Percentiles rank a stretch among this genome's conserved stretches.
These are phyloP conservation scores for Pandemis heparana DNA, from an alignment of 2,888 invertebrate genomes.

Conservation along the genomic window DNA sequence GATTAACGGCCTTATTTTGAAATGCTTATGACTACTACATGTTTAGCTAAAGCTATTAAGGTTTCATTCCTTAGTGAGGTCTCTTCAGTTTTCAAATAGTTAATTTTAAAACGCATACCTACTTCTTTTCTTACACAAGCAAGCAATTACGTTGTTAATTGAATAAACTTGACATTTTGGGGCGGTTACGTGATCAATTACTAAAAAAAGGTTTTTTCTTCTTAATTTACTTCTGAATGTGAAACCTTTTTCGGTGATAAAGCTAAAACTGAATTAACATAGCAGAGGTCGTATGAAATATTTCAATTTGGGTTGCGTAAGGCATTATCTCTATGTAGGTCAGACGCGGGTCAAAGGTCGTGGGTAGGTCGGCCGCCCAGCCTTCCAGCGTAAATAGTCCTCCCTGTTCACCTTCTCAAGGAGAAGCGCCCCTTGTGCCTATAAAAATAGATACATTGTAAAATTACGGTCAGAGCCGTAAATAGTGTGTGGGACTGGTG, in stretches of 20 bases:
- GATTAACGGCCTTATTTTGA: not conserved
- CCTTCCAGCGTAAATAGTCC: slow-evolving; percentile 58
- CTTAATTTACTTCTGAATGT: not conserved
- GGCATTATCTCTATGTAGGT: slow-evolving; percentile 81
- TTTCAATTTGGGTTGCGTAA: slow-evolving; percentile 58
- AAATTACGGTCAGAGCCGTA: slow-evolving; percentile 19
- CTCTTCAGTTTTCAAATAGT: not conserved
- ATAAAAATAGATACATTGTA: slow-evolving; percentile 35
- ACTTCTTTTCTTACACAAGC: too few species aligned
- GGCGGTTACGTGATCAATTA: not conserved
- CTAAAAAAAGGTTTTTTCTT: not conserved
- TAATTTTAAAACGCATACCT: too few species aligned
- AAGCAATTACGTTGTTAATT: too few species aligned
- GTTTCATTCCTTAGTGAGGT: not conserved
- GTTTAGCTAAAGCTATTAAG: not conserved
- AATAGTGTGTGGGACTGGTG: slow-evolving; percentile 3
- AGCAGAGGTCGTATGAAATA: slow-evolving; percentile 19
- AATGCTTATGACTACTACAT: not conserved
- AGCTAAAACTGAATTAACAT: slow-evolving; percentile 10
- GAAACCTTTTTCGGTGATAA: not conserved
- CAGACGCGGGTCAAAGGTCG: slow-evolving; percentile 87
- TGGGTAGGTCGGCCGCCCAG: slow-evolving; percentile 74
- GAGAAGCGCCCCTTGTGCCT: slow-evolving; percentile 49
- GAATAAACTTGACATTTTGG: not conserved
- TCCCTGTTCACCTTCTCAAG: slow-evolving; percentile 54